Conservation (phyloP, 2,888 invertebrate species). For the Tipula unca region DNA sequence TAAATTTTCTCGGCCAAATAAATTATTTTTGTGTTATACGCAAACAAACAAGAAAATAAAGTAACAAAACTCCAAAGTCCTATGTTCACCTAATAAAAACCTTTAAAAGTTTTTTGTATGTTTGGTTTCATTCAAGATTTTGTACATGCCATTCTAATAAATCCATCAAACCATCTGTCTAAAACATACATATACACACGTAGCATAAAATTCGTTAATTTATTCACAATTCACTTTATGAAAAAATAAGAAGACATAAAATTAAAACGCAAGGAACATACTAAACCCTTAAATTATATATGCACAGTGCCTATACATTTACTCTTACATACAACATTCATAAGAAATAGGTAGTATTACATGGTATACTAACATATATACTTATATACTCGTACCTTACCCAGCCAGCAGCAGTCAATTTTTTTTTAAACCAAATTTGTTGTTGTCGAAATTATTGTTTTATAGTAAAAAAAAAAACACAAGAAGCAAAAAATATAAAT, state of each 20-base stretch:
- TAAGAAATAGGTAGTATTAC: not conserved
- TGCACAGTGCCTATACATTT: not conserved
- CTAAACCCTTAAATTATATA: not conserved
- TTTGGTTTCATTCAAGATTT: not conserved
- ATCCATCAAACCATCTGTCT: not conserved
- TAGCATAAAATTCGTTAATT: not conserved
- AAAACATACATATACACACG: not conserved
- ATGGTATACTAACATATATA: not conserved
- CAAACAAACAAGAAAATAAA: not conserved
- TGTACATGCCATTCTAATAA: not conserved
- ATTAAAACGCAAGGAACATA: not conserved
- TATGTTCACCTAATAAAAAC: too few species aligned
- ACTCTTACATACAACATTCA: not conserved
- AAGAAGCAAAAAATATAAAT: not conserved
- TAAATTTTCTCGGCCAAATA: too few species aligned
- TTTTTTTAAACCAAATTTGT: not conserved
- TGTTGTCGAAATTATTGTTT: conserved; percentile 1
- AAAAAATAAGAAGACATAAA: not conserved
- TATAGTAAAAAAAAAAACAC: not conserved
- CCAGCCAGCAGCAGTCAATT: not conserved
- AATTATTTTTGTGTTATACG: too few species aligned
- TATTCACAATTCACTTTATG: not conserved
- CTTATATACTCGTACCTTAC: not conserved
- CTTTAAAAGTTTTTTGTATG: not conserved
- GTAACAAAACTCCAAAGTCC: too few species aligned